Percentiles rank a stretch among this genome's conserved stretches.
Evolutionary conservation across 1,140 invertebrate genomes (phyloP).

Genomic region (Oncopeltus fasciatus): DNA sequence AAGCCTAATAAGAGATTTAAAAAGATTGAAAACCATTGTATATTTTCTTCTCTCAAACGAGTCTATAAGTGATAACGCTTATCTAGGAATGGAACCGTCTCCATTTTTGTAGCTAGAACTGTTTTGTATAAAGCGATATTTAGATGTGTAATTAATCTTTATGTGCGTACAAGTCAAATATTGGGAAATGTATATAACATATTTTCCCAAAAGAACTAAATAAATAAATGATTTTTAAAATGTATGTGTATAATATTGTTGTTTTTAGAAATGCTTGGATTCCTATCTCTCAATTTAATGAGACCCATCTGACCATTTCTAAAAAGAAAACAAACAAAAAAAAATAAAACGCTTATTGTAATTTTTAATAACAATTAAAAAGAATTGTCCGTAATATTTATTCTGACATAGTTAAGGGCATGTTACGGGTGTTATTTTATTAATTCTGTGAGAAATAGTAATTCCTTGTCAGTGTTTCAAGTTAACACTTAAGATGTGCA

Average conservation of each 20-base stretch:
- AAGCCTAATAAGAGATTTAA: constrained; percentile 9
- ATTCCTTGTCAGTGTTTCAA: background rate
- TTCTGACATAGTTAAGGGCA: constrained; percentile 5
- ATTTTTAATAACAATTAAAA: constrained; percentile 12
- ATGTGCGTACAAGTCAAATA: constrained; percentile 6
- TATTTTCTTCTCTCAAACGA: constrained; percentile 5
- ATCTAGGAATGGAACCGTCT: constrained; percentile 14
- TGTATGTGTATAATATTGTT: too few species aligned
- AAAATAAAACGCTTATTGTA: constrained; percentile 16
- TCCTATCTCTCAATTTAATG: background rate
- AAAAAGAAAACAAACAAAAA: background rate
- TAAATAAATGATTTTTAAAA: too few species aligned
- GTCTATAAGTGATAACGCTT: constrained; percentile 12
- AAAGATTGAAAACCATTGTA: constrained; percentile 3
- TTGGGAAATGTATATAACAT: background rate
- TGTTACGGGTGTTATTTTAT: constrained; percentile 13
- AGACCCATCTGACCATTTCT: background rate
- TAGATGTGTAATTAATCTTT: constrained; percentile 14
- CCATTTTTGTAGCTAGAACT: constrained; percentile 10
- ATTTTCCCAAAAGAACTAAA: background rate
- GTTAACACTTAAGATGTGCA: background rate
- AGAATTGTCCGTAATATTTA: constrained; percentile 14
- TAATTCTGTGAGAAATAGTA: background rate
- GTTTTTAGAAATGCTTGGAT: background rate
- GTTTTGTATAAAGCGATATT: constrained; percentile 13